Percentiles rank a stretch among this genome's conserved stretches.
Conservation (phyloP, 2,113 vertebrate species). For the Microtus pennsylvanicus region DNA sequence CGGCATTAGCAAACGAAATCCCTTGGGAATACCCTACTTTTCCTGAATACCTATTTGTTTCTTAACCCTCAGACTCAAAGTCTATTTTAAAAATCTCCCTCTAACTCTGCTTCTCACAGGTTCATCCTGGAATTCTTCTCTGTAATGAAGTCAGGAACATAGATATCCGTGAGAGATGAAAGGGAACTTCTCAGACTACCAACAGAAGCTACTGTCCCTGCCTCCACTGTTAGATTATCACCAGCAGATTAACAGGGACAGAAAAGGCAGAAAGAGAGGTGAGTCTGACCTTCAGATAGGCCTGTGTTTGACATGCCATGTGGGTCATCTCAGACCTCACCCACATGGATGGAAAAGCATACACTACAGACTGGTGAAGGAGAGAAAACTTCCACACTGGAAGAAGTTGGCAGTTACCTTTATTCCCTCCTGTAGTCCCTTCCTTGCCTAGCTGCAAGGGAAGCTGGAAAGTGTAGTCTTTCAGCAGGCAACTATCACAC, state of each 20-base stretch:
- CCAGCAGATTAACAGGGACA: not conserved
- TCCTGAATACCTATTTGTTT: not conserved
- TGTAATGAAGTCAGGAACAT: not conserved
- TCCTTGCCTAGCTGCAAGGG: not conserved
- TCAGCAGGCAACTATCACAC: not conserved
- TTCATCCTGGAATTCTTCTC: not conserved
- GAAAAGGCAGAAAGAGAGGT: not conserved
- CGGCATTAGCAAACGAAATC: not conserved
- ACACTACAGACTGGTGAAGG: too few species aligned
- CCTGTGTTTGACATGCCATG: not conserved
- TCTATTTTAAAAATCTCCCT: not conserved
- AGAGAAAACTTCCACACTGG: not conserved
- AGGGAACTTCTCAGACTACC: not conserved
- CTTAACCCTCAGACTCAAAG: not conserved
- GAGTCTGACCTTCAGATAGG: not conserved
- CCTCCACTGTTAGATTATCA: not conserved
- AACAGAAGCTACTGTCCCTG: not conserved
- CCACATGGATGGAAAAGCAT: not conserved
- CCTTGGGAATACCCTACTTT: not conserved
- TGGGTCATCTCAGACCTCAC: not conserved
- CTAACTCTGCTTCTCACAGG: not conserved
- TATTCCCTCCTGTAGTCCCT: not conserved
- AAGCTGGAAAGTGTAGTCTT: not conserved
- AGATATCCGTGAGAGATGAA: not conserved
- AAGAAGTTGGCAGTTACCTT: not conserved